Evolutionary conservation across 2,888 invertebrate genomes (phyloP), one percentile per base, ranked within the genome.

Genomic region (Drosophila ochracea): DNA sequence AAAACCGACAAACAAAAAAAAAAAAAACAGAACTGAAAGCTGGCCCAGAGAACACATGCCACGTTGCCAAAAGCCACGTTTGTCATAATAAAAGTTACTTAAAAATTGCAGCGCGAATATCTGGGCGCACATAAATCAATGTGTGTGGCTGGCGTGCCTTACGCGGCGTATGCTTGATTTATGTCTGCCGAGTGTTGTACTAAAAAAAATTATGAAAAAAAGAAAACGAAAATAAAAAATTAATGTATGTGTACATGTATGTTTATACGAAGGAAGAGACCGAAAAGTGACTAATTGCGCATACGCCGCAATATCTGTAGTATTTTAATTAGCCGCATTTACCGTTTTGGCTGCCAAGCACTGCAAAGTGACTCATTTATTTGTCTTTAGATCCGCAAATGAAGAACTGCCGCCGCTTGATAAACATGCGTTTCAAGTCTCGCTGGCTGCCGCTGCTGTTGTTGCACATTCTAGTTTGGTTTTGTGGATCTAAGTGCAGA

Each of bases 21-120:
- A 33, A 7, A 21, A 25, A 25, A 25, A 25, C 75, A 39, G 62
- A 16, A n/a, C 37, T 25, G 37, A 53, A 39, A 62, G 49, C 25
- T 58, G 47, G 58, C 67, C 13, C 16, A 37, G 35, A 53, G 47
- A 39, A 41, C 54, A 70, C 35, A 61, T 66, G 77, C 77, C 67
- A 68, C 74, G 68, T 74, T 55, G 61, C 67, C 83, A 64, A 52
- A 59, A 65, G 55, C 49, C 67, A 69, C 76, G 85, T 88, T 85
- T 85, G 84, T 88, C 89, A 88, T 85, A 88, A 85, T 85, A 85
- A 85, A 85, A 78, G 81, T 85, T 85, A 83, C 82, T 85, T 85
- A 79, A 88, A 85, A 88, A 76, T 74, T 77, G 83, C 64, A 74
- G 68, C 62, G 63, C 57, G 62, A 68, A 80, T 83, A 85, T 85